These are phyloP conservation scores for Schizaphis graminum DNA, from an alignment of 2,888 invertebrate genomes.

Conservation along the genomic window DNA sequence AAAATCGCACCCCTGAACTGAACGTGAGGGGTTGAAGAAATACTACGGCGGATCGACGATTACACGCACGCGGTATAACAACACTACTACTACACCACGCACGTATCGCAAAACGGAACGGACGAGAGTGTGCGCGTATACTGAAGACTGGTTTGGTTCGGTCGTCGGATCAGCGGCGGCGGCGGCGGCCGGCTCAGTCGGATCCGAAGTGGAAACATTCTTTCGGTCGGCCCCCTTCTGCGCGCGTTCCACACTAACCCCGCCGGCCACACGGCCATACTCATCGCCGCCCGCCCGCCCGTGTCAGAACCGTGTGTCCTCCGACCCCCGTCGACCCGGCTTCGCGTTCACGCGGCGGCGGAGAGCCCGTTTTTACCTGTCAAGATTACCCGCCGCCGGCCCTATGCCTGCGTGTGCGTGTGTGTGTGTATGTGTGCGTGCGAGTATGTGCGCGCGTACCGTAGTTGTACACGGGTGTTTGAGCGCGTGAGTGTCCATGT, in stretches of 20 bases:
- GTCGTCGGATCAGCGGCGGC: conserved; percentile 23
- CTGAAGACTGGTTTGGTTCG: conserved; percentile 63
- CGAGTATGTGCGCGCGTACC: not conserved
- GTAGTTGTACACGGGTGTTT: not conserved
- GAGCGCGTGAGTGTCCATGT: not conserved
- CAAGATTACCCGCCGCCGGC: conserved; percentile 65
- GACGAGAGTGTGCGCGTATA: conserved; percentile 51
- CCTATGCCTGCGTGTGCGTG: conserved; percentile 3
- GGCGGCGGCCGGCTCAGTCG: conserved; percentile 47
- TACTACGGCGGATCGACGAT: not conserved
- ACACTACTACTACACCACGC: not conserved
- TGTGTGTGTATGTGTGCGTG: not conserved
- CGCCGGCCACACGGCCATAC: conserved; percentile 57
- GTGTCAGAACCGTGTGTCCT: conserved; percentile 6
- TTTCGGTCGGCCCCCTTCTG: conserved; percentile 65
- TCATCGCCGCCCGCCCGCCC: not conserved
- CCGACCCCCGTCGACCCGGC: conserved; percentile 20
- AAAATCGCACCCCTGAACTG: not conserved
- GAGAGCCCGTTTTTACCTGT: conserved; percentile 66
- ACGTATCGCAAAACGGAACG: conserved; percentile 9
- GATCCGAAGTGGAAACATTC: conserved; percentile 66
- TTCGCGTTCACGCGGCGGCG: conserved; percentile 13
- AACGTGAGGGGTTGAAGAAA: not conserved
- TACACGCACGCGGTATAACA: conserved; percentile 8
- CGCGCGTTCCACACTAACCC: conserved; percentile 64